A percentile compares a stretch with the other conserved stretches of the same genome.
Evolutionary conservation across 2,113 vertebrate genomes (phyloP).

Genomic region (Bujurquina vittata): DNA sequence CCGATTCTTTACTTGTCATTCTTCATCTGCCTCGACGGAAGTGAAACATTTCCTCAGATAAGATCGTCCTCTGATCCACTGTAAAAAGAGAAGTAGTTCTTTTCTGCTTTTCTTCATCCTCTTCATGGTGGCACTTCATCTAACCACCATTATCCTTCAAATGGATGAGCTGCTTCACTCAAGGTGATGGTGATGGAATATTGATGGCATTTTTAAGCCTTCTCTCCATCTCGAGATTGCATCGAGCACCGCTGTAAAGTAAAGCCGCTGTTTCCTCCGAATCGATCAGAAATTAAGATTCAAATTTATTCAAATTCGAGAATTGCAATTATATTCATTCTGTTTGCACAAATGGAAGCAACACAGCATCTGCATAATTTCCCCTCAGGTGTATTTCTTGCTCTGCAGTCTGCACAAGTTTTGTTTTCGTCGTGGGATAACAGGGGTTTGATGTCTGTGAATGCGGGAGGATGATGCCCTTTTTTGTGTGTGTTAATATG

Average conservation of each 20-base stretch:
- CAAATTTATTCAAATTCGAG: conserved; percentile 30
- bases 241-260: background rate
- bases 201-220: conserved; percentile 44
- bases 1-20: background rate
- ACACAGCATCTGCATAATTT: background rate
- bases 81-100: conserved; percentile 21
- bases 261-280: background rate
- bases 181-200: conserved; percentile 44
- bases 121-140: conserved; percentile 10
- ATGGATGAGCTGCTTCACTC: conserved; percentile 49
- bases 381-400: background rate
- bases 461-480: conserved; percentile 2
- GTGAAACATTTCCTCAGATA: too few species aligned
- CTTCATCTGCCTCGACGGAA: too few species aligned
- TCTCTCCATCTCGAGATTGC: background rate
- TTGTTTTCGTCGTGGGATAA: conserved; percentile 16
- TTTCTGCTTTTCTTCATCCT: conserved; percentile 24
- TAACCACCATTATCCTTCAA: conserved; percentile 58
- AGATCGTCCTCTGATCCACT: background rate
- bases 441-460: conserved; percentile 7
- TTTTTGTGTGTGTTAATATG: background rate
- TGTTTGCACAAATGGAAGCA: conserved; percentile 17
- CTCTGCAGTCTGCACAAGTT: background rate
- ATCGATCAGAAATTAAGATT: conserved; percentile 24
- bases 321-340: conserved; percentile 18